phyloP scores from a whole-genome alignment of 2,888 invertebrate species.

The Eumerus sabulonum region DNA sequence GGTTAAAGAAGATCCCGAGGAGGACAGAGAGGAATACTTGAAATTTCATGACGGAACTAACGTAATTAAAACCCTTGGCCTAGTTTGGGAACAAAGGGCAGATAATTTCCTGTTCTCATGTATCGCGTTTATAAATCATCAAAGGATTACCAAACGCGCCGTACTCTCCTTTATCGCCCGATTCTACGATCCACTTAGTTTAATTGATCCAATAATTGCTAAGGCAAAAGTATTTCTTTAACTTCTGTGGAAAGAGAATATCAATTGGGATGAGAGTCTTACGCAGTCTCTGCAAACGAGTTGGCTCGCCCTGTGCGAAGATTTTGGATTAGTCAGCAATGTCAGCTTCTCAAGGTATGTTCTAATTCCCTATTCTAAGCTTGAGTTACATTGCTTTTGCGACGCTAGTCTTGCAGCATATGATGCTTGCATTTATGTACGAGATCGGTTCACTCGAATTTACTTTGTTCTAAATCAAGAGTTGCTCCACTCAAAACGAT shows the following conservation, averaged over 20 bases:
- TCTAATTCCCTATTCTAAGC: constrained; percentile 1
- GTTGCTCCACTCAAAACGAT: constrained; percentile 42
- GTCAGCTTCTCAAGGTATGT: constrained; percentile 33
- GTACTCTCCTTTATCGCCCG: constrained; percentile 48
- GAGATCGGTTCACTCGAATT: constrained; percentile 4
- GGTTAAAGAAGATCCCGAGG: too few species aligned
- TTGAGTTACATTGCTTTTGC: constrained; percentile 53
- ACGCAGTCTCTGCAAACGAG: constrained; percentile 31
- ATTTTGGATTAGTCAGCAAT: constrained; percentile 21
- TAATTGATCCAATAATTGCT: constrained; percentile 75
- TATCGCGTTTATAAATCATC: constrained; percentile 5
- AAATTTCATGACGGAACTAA: constrained; percentile 56
- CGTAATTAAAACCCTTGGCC: constrained; percentile 55
- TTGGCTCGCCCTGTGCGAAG: constrained; percentile 16
- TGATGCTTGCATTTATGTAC: constrained; percentile 49
- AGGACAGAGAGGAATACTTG: constrained; percentile 31
- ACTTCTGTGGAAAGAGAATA: constrained; percentile 53
- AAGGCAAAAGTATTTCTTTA: constrained; percentile 66
- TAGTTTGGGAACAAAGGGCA: constrained; percentile 40
- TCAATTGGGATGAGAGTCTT: constrained; percentile 57
- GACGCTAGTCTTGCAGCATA: constrained; percentile 44
- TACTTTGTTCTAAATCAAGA: constrained; percentile 41
- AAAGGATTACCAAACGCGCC: constrained; percentile 38
- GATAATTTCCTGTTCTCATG: constrained; percentile 45
- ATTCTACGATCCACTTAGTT: constrained; percentile 76